Evolutionary conservation across 1,140 invertebrate species (phyloP), one percentile per base, ranked within the genome.

Genomic region (Plectus sambesii): DNA sequence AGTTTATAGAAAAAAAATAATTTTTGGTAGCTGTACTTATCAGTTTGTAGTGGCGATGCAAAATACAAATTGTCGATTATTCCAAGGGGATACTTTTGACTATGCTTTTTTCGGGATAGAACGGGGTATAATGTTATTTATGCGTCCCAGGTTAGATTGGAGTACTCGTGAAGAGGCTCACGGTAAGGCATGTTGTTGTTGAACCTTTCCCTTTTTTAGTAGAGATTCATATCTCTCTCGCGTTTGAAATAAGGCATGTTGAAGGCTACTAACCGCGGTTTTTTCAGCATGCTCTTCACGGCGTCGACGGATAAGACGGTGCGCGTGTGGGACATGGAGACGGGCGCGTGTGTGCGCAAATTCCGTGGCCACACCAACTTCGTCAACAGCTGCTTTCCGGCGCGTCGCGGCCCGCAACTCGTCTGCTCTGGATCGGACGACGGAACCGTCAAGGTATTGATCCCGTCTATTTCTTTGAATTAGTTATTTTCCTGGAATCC

Each of bases 381-480:
- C 68, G 76, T 79, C 0, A 79, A 79, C 56, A 60, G 70, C 20
- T 69, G 71, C 55, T 79, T 81, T 61, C 70, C 76, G 20, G 83
- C 87, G 15, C 76, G 90, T 59, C 70, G 89, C 66, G 90, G 89
- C 5, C 82, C 85, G 9, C 83, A 86, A 54, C 70, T 92, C 29
- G 71, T 98, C 5, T 87, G 85, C 37, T 93, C 87, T 51, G 93
- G 84, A 6, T 84, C 86, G 58, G 94, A 99, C 73, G 94, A 99
- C 72, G 85, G 83, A 47, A 87, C 84, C 8, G 80, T 97, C 42
- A 81, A 83, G 69, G 77, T 93, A 53, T 46, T 27, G 12, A 30
- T 9, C 46, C 6, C 5, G n/a, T n/a, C n/a, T n/a, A n/a, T n/a
- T n/a, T n/a, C 45, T 4, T 19, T 47, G 17, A 39, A 49, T 53